Evolutionary conservation across 2,797 vertebrate genomes (phyloP).

Genomic region (Hapalemur alaotrensis): DNA sequence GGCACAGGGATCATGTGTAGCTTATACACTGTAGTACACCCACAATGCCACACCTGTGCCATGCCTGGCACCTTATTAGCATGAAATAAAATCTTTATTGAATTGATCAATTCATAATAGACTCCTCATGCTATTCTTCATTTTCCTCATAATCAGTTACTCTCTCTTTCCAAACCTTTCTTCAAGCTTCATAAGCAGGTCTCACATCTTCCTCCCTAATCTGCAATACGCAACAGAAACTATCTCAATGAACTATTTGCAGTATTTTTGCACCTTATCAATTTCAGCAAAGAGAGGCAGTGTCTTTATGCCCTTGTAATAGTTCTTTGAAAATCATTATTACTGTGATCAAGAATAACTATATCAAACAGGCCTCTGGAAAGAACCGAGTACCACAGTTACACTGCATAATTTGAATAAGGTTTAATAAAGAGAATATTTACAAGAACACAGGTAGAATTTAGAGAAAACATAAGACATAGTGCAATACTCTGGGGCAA

Average conservation of each 20-base stretch:
- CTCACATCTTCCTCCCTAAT: background rate
- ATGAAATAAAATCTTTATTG: background rate
- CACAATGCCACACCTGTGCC: background rate
- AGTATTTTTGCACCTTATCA: background rate
- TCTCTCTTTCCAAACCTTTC: background rate
- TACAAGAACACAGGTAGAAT: background rate
- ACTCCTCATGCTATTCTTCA: background rate
- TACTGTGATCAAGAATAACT: background rate
- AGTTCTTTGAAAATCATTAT: background rate
- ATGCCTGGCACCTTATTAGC: background rate
- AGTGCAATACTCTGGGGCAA: background rate
- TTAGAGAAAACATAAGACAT: background rate
- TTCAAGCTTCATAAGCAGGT: background rate
- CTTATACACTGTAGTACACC: background rate
- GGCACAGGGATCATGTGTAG: fast-evolving
- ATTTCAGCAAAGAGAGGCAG: background rate
- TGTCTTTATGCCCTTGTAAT: background rate
- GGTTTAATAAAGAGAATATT: background rate
- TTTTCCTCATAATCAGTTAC: background rate
- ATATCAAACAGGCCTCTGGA: background rate
- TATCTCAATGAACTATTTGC: background rate
- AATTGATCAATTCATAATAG: background rate
- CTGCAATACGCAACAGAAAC: background rate
- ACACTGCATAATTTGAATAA: background rate
- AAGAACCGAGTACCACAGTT: background rate